Base-by-base conservation (phyloP, 2,113 vertebrate genomes). In the Tyrannus savana region DNA sequence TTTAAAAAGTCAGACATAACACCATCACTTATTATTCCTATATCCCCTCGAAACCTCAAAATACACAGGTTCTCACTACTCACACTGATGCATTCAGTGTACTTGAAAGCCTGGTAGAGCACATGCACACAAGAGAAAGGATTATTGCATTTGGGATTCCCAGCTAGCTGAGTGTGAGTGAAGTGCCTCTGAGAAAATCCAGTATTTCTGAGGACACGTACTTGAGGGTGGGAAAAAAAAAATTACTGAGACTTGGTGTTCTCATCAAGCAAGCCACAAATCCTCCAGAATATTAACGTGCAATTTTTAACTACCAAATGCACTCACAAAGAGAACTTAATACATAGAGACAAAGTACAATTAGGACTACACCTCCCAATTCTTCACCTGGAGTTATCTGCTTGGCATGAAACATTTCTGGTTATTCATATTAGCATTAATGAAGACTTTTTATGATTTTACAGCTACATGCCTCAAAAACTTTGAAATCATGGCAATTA, bases 61-160 rank as follows among this genome's bases (percentile, higher is more conserved):
- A 60, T 10, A 53, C 13, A 4, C 0, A 72, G 30, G 12, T 39
- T 69, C 35, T 83, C 62, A 37, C 79, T 42, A 41, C 27, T 81
- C 60, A 71, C 25, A 50, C 22, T 23, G 52, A 42, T 30, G 78
- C 14, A 23, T 15, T 77, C 59, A 3, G 22, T 46, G 27, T 25
- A 50, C 27, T 35, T 67, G 3, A 4, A 53, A 77, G 30, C 4
- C 73, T 66, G 37, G 31, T 1, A 87, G 50, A 87, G 39, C 6
- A 5, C 1, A 8, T 0, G 1, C 53, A 62, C 18, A 10, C 10
- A 25, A 9, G 8, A 44, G 16, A 50, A 52, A 39, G 4, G 10
- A 58, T 9, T 83, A 44, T 52, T 42, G 44, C 5, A 3, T 31
- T 5, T 66, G 55, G n/a, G 8, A 35, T 58, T 74, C 52, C 42